Conservation (phyloP, 2,888 invertebrate genomes). For the Macaria notata region DNA sequence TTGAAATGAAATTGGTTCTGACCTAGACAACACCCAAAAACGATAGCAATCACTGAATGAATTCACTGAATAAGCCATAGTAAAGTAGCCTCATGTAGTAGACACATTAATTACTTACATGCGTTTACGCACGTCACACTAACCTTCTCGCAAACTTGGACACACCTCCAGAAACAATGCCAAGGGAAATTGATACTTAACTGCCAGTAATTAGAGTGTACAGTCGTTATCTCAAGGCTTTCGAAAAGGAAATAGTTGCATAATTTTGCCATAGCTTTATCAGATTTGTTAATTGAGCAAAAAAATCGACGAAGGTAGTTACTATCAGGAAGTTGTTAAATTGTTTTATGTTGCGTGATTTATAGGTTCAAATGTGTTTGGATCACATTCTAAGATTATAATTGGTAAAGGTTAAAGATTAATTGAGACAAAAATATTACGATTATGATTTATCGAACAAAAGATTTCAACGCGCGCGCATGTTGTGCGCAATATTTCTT, state of each 20-base stretch:
- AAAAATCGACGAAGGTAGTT: conserved; percentile 9
- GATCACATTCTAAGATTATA: no score
- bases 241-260: conserved; percentile 25
- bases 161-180: conserved; percentile 28
- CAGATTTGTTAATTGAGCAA: conserved; percentile 12
- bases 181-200: conserved; percentile 15
- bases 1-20: no score
- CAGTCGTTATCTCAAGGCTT: conserved; percentile 1
- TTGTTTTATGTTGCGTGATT: conserved; percentile 1
- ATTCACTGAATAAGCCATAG: no score
- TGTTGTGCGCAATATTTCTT: no score
- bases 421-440: no score
- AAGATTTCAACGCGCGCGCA: conserved; percentile 26
- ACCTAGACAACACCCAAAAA: no score
- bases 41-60: no score
- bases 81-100: no score
- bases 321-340: conserved; percentile 24
- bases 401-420: no score
- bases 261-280: conserved; percentile 16
- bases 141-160: conserved; percentile 41
- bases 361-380: no score
- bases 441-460: conserved; percentile 7
- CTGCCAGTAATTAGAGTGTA: conserved; percentile 1
- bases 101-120: not conserved
- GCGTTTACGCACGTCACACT: conserved; percentile 23